These are phyloP conservation scores for Hephaestus fuliginosus DNA, from an alignment of 2,797 vertebrate genomes.

Conservation along the genomic window DNA sequence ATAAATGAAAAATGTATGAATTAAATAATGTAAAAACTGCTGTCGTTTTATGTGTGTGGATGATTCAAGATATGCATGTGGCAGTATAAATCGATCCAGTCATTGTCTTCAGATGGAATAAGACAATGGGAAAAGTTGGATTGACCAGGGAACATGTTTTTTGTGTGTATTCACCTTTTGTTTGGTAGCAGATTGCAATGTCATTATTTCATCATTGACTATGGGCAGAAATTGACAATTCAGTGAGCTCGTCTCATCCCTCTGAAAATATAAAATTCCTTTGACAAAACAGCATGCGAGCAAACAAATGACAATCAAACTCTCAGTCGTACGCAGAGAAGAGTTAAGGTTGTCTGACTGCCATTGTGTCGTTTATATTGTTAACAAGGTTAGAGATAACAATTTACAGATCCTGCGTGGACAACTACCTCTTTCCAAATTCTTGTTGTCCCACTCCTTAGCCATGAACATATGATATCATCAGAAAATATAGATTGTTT, in stretches of 20 bases:
- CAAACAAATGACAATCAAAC: background rate
- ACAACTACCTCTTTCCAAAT: no score
- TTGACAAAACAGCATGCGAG: background rate
- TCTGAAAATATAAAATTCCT: background rate
- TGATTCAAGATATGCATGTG: background rate
- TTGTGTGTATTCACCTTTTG: no score
- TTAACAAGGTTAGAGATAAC: background rate
- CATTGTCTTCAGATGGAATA: background rate
- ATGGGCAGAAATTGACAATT: no score
- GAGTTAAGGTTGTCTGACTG: background rate
- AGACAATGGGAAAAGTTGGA: background rate
- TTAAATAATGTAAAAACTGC: no score
- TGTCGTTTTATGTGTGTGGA: no score
- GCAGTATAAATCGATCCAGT: background rate
- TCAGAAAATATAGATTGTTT: background rate
- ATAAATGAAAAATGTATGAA: no score
- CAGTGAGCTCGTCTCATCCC: no score
- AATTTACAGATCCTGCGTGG: background rate
- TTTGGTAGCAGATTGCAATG: no score
- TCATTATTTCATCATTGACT: no score
- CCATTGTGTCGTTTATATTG: background rate
- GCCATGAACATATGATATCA: background rate
- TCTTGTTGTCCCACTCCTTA: background rate
- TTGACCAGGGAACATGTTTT: no score
- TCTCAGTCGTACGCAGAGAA: background rate